A percentile compares a stretch with the other conserved stretches of the same genome.
Evolutionary conservation across 1,140 invertebrate genomes (phyloP).

Genomic region (Delia radicum): DNA sequence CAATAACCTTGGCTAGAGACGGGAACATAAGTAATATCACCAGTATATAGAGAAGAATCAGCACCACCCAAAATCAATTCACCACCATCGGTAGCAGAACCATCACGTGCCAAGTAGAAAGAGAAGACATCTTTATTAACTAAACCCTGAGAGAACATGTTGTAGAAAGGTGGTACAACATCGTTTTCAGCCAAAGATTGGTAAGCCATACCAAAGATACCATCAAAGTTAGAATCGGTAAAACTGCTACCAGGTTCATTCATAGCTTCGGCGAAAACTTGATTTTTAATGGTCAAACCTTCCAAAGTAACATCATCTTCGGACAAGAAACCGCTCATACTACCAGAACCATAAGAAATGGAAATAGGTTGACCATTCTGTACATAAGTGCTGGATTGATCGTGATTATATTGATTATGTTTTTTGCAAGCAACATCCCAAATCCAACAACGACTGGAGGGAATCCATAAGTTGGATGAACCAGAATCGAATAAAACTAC

Average conservation of each 20-base stretch:
- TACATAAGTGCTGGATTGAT: constrained; percentile 78
- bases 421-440: constrained; percentile 80
- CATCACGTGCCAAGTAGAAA: constrained; percentile 69
- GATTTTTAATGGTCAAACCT: constrained; percentile 68
- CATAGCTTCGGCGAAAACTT: constrained; percentile 95
- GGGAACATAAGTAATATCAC: constrained; percentile 46
- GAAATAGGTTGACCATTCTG: constrained; percentile 87
- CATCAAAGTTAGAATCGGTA: constrained; percentile 94
- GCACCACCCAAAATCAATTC: constrained; percentile 48
- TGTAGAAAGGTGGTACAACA: constrained; percentile 90
- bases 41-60: constrained; percentile 38
- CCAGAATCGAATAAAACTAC: constrained; percentile 97
- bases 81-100: constrained; percentile 54
- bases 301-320: constrained; percentile 75
- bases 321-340: constrained; percentile 91
- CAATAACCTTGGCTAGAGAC: constrained; percentile 51
- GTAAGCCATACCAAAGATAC: constrained; percentile 92
- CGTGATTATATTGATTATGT: constrained; percentile 90
- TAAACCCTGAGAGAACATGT: constrained; percentile 83
- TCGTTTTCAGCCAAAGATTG: constrained; percentile 83
- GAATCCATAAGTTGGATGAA: constrained; percentile 98
- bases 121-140: constrained; percentile 85
- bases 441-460: constrained; percentile 73
- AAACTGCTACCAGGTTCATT: constrained; percentile 86
- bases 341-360: constrained; percentile 94